Evolutionary conservation across 2,797 vertebrate genomes (phyloP).

Genomic region (Poeciliopsis gracilis): DNA sequence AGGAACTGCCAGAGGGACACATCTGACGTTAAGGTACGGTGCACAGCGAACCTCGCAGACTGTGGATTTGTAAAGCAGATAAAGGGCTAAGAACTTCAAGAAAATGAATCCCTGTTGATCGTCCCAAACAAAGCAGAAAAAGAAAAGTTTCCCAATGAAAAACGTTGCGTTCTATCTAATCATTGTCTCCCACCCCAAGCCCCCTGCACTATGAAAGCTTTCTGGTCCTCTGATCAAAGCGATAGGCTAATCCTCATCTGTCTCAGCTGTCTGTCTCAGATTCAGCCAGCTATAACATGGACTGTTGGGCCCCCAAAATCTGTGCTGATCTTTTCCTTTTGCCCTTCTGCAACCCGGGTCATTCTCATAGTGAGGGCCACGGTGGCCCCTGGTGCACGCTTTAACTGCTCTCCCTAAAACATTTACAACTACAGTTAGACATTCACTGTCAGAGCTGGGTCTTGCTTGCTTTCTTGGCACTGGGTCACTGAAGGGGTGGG

Average conservation of each 20-base stretch:
- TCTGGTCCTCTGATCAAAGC: constrained; percentile 87
- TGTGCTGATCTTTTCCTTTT: constrained; percentile 55
- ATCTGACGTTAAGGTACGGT: constrained; percentile 94
- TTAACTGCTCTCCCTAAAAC: constrained; percentile 80
- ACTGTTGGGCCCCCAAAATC: constrained; percentile 63
- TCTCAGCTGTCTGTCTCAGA: constrained; percentile 71
- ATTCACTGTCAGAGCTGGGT: constrained; percentile 67
- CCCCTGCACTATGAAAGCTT: constrained; percentile 79
- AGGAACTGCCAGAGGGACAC: constrained; percentile 98
- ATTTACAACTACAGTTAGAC: constrained; percentile 79
- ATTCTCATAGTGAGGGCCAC: constrained; percentile 62
- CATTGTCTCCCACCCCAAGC: constrained; percentile 71
- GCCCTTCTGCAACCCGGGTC: constrained; percentile 63
- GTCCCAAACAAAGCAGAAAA: constrained; percentile 54
- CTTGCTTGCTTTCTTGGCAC: constrained; percentile 65
- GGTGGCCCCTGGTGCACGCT: constrained; percentile 61
- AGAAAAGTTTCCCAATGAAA: constrained; percentile 73
- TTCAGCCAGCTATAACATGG: constrained; percentile 82
- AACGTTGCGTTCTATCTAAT: constrained; percentile 86
- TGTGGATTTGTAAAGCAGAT: constrained; percentile 29
- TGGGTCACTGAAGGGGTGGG: constrained; percentile 66
- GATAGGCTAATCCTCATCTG: constrained; percentile 76
- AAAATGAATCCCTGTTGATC: constrained; percentile 50
- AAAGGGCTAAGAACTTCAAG: constrained; percentile 20
- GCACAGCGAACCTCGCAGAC: constrained; percentile 21